These are phyloP conservation scores for Agapostemon virescens DNA, from an alignment of 2,888 invertebrate species.

Conservation along the genomic window DNA sequence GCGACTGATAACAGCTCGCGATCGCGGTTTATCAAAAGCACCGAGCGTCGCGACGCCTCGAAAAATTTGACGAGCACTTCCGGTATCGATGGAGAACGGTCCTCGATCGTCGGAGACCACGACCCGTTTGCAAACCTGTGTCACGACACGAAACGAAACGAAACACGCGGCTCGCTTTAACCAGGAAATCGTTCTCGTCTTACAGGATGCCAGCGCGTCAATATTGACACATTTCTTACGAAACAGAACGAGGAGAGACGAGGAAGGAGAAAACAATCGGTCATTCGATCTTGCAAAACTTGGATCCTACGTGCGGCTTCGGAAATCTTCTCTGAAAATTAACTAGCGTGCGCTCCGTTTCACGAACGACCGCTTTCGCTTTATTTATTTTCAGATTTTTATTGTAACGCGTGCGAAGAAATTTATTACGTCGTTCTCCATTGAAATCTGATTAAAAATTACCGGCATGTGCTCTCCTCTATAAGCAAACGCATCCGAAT, in stretches of 20 bases:
- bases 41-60: neutral
- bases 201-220: constrained; percentile 73
- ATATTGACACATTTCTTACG: constrained; percentile 76
- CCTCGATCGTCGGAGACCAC: constrained; percentile 19
- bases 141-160: constrained; percentile 29
- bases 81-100: constrained; percentile 9
- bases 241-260: constrained; percentile 51
- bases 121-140: constrained; percentile 48
- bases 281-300: constrained; percentile 20
- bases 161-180: constrained; percentile 50
- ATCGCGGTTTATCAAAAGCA: neutral
- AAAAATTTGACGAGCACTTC: neutral
- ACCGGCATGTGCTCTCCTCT: too few species aligned
- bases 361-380: too few species aligned
- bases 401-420: too few species aligned
- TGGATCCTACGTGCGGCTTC: neutral
- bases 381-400: too few species aligned
- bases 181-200: constrained; percentile 73
- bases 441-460: too few species aligned
- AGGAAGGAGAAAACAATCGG: constrained; percentile 23
- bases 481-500: too few species aligned
- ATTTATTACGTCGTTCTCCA: too few species aligned
- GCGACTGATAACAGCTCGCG: constrained; percentile 40
- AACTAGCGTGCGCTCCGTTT: neutral
- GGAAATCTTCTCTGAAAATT: neutral